These are phyloP conservation scores for Drosophila eugracilis DNA, from an alignment of 1,140 invertebrate genomes.

Conservation along the genomic window DNA sequence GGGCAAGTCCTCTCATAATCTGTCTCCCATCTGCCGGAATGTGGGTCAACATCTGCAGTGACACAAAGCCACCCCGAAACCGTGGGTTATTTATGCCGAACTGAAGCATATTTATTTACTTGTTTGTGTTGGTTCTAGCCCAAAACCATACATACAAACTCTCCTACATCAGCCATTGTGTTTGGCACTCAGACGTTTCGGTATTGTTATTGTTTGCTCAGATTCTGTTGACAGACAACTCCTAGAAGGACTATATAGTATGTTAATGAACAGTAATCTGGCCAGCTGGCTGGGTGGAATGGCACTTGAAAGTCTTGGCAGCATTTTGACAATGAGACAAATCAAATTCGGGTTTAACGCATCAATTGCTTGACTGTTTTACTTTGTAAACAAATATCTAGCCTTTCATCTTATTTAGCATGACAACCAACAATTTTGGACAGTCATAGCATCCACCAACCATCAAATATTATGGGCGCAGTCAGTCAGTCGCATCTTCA, in stretches of 20 bases:
- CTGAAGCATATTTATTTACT: constrained; percentile 64
- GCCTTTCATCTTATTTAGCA: constrained; percentile 43
- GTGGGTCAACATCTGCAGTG: constrained; percentile 38
- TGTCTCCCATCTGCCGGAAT: constrained; percentile 26
- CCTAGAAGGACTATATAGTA: constrained; percentile 27
- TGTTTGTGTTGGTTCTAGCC: constrained; percentile 37
- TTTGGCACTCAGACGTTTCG: constrained; percentile 41
- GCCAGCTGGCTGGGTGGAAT: constrained; percentile 7
- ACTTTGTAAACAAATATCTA: constrained; percentile 39
- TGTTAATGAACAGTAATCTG: constrained; percentile 69
- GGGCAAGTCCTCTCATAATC: constrained; percentile 24
- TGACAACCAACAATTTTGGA: constrained; percentile 25
- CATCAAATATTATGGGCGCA: constrained; percentile 45
- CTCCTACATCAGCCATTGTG: constrained; percentile 33
- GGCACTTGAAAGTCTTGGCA: constrained; percentile 44
- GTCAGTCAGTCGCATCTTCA: constrained; percentile 9
- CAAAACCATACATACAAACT: constrained; percentile 11
- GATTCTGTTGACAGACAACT: constrained; percentile 52
- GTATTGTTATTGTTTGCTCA: constrained; percentile 55
- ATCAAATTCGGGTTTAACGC: constrained; percentile 63
- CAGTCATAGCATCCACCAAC: neutral
- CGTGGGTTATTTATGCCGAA: constrained; percentile 51
- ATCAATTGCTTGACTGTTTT: constrained; percentile 45
- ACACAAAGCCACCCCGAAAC: constrained; percentile 29
- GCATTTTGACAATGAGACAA: constrained; percentile 56